phyloP scores from a whole-genome alignment of 2,113 vertebrate genomes.

The Nematolebias whitei region DNA sequence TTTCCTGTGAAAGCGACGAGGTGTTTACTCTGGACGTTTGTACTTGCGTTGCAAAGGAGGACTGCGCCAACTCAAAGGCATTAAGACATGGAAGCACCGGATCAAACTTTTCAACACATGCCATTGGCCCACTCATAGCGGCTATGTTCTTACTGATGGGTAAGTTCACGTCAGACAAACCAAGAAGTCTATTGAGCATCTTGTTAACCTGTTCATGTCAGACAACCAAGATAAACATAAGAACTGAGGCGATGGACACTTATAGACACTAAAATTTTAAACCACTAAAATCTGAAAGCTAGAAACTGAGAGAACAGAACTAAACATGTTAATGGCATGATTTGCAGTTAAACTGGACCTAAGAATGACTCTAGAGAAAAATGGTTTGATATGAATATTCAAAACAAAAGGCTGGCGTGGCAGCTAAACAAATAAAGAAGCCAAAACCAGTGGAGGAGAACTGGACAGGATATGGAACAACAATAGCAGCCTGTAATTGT shows the following conservation, averaged over 20 bases:
- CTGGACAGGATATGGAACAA: too few relatives aligned
- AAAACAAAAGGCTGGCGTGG: too few relatives aligned
- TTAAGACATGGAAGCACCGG: background rate
- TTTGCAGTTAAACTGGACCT: too few relatives aligned
- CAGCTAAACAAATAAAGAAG: too few relatives aligned
- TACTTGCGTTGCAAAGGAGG: conserved; percentile 48
- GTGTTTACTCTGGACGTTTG: conserved; percentile 72
- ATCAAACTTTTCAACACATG: conserved; percentile 69
- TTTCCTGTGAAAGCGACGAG: conserved; percentile 63
- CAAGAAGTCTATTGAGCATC: background rate
- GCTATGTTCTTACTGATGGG: conserved; percentile 79
- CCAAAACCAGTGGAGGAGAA: too few relatives aligned
- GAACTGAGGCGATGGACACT: background rate
- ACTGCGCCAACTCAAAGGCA: conserved; percentile 1
- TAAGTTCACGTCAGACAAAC: conserved; percentile 70
- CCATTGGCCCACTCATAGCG: conserved; percentile 78
- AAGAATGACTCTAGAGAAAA: too few relatives aligned
- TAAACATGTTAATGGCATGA: too few relatives aligned
- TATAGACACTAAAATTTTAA: background rate
- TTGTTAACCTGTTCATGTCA: background rate
- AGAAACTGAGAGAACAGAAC: too few relatives aligned
- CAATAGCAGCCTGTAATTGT: too few relatives aligned
- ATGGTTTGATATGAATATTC: too few relatives aligned
- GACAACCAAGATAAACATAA: background rate
- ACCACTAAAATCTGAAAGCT: background rate